These are phyloP conservation scores for Parapsyche elsis DNA, from an alignment of 1,140 invertebrate genomes.

Conservation along the genomic window DNA sequence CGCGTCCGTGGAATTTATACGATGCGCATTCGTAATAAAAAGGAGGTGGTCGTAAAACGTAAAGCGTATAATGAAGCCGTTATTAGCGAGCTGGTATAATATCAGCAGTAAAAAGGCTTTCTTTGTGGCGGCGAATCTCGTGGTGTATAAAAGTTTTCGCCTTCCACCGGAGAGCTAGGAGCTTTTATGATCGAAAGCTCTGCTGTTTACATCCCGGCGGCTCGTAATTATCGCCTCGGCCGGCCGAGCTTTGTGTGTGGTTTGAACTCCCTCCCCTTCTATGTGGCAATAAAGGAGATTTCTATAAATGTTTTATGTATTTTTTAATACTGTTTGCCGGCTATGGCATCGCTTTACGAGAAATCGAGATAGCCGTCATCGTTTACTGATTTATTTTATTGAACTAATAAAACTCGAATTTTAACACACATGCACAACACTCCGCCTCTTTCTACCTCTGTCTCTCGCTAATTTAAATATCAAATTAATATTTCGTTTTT, in stretches of 20 bases:
- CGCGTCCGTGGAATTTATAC: not conserved
- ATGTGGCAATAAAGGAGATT: not conserved
- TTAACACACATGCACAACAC: no score
- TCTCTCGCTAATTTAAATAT: not conserved
- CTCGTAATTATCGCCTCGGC: slow-evolving; percentile 31
- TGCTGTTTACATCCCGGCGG: slow-evolving; percentile 19
- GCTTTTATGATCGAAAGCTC: slow-evolving; percentile 38
- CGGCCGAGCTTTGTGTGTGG: not conserved
- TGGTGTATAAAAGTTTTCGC: not conserved
- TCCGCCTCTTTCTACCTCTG: not conserved
- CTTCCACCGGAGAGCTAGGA: not conserved
- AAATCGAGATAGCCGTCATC: no score
- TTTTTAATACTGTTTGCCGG: not conserved
- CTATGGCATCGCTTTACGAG: not conserved
- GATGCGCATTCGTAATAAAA: slow-evolving; percentile 12
- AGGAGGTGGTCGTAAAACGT: not conserved
- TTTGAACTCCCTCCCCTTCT: not conserved
- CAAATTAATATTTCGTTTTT: no score
- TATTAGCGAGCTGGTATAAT: slow-evolving; percentile 30
- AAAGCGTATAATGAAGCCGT: slow-evolving; percentile 26
- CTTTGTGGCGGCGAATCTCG: not conserved
- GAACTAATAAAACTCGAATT: no score
- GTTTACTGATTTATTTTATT: no score
- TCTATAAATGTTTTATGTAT: slow-evolving; percentile 17
- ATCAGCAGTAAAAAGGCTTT: slow-evolving; percentile 21